A percentile compares a stretch with the other conserved stretches of the same genome.
Evolutionary conservation across 2,888 invertebrate species (phyloP).

Genomic region (Gymnoscelis rufifasciata): DNA sequence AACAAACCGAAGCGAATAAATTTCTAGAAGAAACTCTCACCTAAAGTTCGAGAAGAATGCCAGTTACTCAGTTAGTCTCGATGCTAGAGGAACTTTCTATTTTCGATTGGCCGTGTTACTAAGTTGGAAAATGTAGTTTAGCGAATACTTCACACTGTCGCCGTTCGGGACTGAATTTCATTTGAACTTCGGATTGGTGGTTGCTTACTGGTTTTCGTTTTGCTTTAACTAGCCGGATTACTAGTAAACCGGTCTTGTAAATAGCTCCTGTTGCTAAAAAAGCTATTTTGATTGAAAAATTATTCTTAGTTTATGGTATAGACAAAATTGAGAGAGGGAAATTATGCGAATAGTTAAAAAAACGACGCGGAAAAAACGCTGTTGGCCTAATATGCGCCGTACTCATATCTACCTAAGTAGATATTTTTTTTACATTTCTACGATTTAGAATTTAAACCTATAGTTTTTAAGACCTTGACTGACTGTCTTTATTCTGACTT

Average conservation of each 20-base stretch:
- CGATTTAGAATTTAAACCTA: too few species aligned
- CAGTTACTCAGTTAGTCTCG: conserved; percentile 69
- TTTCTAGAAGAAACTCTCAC: conserved; percentile 54
- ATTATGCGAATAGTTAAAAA: too few species aligned
- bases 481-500: too few species aligned
- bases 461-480: too few species aligned
- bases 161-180: conserved; percentile 57
- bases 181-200: conserved; percentile 47
- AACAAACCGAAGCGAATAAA: conserved; percentile 60
- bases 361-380: too few species aligned
- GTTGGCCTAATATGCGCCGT: too few species aligned
- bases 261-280: too few species aligned
- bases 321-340: too few species aligned
- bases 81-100: conserved; percentile 67
- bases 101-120: conserved; percentile 74
- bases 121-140: conserved; percentile 70
- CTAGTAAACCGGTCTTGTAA: not conserved
- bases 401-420: too few species aligned
- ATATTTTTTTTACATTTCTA: too few species aligned
- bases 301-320: too few species aligned
- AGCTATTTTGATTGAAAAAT: too few species aligned
- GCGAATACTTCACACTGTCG: conserved; percentile 57
- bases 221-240: conserved; percentile 28
- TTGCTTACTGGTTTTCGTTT: conserved; percentile 31
- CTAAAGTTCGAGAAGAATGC: conserved; percentile 68